Conservation (phyloP, 2,888 invertebrate species). For the Trachelus troglodyta region DNA sequence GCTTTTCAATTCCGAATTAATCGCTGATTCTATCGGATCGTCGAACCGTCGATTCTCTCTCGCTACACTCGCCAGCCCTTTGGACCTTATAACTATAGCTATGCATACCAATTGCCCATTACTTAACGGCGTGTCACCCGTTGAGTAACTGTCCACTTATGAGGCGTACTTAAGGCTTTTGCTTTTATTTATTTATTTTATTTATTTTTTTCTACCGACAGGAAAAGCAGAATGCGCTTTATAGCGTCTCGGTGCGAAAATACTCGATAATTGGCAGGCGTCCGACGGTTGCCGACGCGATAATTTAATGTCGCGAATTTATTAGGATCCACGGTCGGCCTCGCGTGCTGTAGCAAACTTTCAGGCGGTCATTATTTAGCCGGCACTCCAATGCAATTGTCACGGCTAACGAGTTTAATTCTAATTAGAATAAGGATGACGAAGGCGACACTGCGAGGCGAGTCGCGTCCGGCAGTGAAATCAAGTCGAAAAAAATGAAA, state of each 20-base stretch:
- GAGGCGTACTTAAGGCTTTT: no score
- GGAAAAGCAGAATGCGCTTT: not conserved
- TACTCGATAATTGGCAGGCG: slow-evolving; percentile 53
- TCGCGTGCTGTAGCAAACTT: slow-evolving; percentile 46
- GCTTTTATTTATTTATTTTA: no score
- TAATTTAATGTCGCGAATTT: slow-evolving; percentile 53
- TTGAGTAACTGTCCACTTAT: no score
- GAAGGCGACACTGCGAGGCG: not conserved
- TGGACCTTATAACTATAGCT: not conserved
- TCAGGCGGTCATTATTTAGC: slow-evolving; percentile 44
- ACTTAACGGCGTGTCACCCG: no score
- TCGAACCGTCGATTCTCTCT: not conserved
- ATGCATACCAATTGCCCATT: no score
- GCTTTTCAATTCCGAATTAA: not conserved
- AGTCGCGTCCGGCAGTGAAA: not conserved
- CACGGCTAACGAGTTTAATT: slow-evolving; percentile 44
- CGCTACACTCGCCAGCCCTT: not conserved
- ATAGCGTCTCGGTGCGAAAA: slow-evolving; percentile 8
- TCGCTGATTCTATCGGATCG: not conserved
- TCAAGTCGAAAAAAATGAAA: not conserved
- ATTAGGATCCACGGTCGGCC: slow-evolving; percentile 26
- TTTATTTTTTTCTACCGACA: not conserved
- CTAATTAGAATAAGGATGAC: slow-evolving; percentile 31
- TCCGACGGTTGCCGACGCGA: slow-evolving; percentile 51
- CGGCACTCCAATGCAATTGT: slow-evolving; percentile 29